Base-by-base conservation (phyloP, 1,140 invertebrate genomes). In the Neodiprion lecontei region DNA sequence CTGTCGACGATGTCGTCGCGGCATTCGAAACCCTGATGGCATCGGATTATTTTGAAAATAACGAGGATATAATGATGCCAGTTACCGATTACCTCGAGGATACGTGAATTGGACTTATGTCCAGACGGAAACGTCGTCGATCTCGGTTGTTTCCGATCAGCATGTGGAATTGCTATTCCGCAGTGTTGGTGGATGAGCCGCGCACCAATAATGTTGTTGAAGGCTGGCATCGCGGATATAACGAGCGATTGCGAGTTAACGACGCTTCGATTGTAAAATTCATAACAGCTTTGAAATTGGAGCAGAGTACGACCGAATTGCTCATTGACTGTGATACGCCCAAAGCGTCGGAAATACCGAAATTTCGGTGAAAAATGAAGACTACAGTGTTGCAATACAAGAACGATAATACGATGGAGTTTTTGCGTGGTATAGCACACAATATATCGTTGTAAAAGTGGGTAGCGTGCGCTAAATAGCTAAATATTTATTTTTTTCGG, bases 151-250 rank as follows among this genome's bases (percentile, higher is more conserved):
- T 73, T 48, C 50, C 50, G n/a, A 66, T 73, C 9, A 66, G 8
- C 17, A 73, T 67, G 9, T 73, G 72, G 53, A 73, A 73, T 73
- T 66, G 67, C 21, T 67, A 73, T 73, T 53, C 21, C 23, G 23
- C 72, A 40, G 72, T 73, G 17, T 47, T 73, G 28, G 72, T 9
- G 4, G 72, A 73, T 48, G 49, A 17, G 7, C 72, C 72, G 48
- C 72, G 75, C 65, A 74, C 72, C 69, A 76, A 76, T 72, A 67
- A 74, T 61, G 53, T 9, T 3, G 69, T 75, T 5, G 74, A 75
- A 49, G 69, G 61, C 12, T 74, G 73, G 73, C 68, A 74, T 17
- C 21, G 70, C 47, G 73, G 12, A 8, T 74, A 70, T 48, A 74
- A 75, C 53, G 12, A 17, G 3, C 50, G 74, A 11, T 40, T 75